phyloP scores from a whole-genome alignment of 2,797 vertebrate species.

The Euthynnus affinis region DNA sequence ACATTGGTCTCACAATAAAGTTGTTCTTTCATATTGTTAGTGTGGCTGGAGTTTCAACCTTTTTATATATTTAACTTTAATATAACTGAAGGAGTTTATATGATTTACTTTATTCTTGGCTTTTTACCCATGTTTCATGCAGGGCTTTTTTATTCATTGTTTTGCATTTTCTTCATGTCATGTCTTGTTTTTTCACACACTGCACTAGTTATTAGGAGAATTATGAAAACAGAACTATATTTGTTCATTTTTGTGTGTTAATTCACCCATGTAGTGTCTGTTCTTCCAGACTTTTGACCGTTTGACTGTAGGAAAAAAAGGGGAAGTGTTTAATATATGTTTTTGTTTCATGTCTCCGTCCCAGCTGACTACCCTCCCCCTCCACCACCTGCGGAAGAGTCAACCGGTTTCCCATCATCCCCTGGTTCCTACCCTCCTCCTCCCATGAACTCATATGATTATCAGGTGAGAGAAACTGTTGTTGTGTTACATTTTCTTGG shows the following conservation, averaged over 20 bases:
- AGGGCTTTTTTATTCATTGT: not conserved
- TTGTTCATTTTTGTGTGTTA: not conserved
- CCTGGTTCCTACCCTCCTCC: slow-evolving; percentile 87
- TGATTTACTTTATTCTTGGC: not conserved
- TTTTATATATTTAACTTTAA: not conserved
- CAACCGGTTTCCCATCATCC: slow-evolving; percentile 77
- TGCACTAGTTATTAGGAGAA: slow-evolving; percentile 8
- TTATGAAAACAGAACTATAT: not conserved
- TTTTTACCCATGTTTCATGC: not conserved
- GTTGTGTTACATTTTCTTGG: slow-evolving; percentile 26
- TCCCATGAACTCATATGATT: slow-evolving; percentile 85
- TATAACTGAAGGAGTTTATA: not conserved
- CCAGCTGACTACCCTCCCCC: slow-evolving; percentile 91
- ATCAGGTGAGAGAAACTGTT: slow-evolving; percentile 79
- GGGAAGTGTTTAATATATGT: slow-evolving; percentile 38
- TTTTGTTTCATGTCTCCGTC: slow-evolving; percentile 32
- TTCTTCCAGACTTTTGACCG: slow-evolving; percentile 48
- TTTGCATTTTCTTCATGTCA: not conserved
- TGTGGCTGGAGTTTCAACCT: no score
- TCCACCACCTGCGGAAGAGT: slow-evolving; percentile 89
- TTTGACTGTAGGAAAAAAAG: slow-evolving; percentile 60
- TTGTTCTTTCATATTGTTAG: no score
- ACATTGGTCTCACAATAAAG: not conserved
- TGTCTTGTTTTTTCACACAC: not conserved
- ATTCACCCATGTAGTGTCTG: not conserved